Conservation (phyloP, 2,113 vertebrate species). For the Muntiacus muntjak region DNA sequence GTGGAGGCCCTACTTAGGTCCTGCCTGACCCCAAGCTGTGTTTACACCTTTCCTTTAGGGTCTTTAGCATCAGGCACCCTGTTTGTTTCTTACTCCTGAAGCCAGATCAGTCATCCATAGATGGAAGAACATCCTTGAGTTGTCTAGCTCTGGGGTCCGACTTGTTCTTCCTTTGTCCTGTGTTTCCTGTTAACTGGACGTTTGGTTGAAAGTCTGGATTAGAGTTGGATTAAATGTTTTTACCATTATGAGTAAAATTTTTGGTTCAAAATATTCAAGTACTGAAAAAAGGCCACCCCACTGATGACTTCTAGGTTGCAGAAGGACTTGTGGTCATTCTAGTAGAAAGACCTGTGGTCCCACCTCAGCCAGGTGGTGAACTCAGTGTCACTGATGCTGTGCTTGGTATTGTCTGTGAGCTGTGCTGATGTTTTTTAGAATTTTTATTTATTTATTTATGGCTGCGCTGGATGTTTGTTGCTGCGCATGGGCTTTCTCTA, state of each 20-base stretch:
- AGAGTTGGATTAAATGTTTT: neutral
- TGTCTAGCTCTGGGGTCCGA: neutral
- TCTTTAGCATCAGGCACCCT: neutral
- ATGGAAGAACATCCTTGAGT: neutral
- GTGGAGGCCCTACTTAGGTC: no score
- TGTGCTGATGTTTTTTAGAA: neutral
- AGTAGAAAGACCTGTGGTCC: neutral
- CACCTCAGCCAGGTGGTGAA: neutral
- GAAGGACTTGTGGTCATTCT: neutral
- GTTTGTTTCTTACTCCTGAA: neutral
- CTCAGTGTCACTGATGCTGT: neutral
- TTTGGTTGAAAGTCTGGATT: neutral
- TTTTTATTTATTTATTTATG: neutral
- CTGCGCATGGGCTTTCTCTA: neutral
- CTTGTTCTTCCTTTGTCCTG: neutral
- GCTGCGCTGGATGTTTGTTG: neutral
- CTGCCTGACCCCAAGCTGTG: neutral
- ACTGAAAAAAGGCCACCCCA: neutral
- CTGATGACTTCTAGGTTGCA: neutral
- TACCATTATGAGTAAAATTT: neutral
- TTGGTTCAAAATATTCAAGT: neutral
- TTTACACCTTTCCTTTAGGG: no score
- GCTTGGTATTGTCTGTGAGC: neutral
- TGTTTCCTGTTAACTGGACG: neutral
- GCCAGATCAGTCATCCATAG: neutral